A percentile compares a stretch with the other conserved stretches of the same genome.
Conservation (phyloP, 1,140 invertebrate genomes). For the Telenomus remus region DNA sequence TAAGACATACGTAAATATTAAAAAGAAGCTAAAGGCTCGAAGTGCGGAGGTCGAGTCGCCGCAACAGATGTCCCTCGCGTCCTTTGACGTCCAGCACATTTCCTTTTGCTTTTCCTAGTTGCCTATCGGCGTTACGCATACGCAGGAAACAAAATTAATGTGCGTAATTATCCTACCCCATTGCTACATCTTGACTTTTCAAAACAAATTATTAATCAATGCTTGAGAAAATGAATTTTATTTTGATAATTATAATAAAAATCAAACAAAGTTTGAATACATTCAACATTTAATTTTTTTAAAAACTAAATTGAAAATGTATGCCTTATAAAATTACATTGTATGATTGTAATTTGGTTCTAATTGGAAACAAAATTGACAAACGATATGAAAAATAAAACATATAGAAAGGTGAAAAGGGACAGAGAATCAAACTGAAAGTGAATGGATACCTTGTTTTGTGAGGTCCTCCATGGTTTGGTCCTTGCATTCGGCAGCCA, state of each 20-base stretch:
- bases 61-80: constrained; percentile 53
- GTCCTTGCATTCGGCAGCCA: constrained; percentile 89
- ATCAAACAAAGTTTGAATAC: background rate
- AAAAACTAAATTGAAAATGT: no score
- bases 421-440: background rate
- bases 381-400: background rate
- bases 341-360: background rate
- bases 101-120: constrained; percentile 54
- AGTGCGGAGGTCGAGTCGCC: constrained; percentile 52
- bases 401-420: constrained; percentile 21
- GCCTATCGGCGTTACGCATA: constrained; percentile 52
- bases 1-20: constrained; percentile 55
- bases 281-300: no score
- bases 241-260: constrained; percentile 2
- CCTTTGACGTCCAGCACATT: constrained; percentile 57
- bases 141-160: constrained; percentile 56
- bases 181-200: background rate
- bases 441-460: constrained; percentile 74
- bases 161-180: constrained; percentile 32
- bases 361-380: no score
- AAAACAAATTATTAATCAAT: constrained; percentile 27
- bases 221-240: background rate
- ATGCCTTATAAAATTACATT: no score
- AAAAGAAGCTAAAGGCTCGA: constrained; percentile 58
- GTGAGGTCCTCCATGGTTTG: constrained; percentile 92